These are phyloP conservation scores for Hylyphantes graminicola DNA, from an alignment of 1,140 invertebrate species.

Conservation along the genomic window DNA sequence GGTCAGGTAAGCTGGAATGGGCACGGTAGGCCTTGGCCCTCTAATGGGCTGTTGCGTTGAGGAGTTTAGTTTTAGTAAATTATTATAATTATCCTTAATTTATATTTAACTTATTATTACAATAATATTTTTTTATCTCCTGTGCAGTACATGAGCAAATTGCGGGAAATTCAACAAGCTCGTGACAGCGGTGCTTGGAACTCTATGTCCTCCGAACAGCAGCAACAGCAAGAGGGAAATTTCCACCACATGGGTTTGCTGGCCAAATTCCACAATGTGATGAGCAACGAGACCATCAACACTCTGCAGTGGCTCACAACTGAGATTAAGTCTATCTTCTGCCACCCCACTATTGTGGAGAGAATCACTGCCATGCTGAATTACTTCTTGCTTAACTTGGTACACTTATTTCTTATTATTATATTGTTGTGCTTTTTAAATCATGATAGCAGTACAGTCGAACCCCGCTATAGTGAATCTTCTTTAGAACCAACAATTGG, in stretches of 20 bases:
- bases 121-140: too few species aligned
- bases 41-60: too few species aligned
- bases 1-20: too few species aligned
- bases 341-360: conserved; percentile 91
- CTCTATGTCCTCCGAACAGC: conserved; percentile 77
- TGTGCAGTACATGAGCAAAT: conserved; percentile 67
- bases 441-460: too few species aligned
- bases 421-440: not conserved
- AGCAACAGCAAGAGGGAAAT: conserved; percentile 79
- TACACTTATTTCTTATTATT: conserved; percentile 71
- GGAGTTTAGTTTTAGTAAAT: too few species aligned
- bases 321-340: conserved; percentile 86
- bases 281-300: conserved; percentile 88
- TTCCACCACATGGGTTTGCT: conserved; percentile 84
- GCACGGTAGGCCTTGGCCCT: too few species aligned
- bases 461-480: too few species aligned
- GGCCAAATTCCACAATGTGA: conserved; percentile 91
- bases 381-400: conserved; percentile 90
- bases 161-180: conserved; percentile 69
- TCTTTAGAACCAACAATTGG: too few species aligned
- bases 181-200: conserved; percentile 82
- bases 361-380: conserved; percentile 94
- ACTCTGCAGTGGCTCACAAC: conserved; percentile 84
- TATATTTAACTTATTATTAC: too few species aligned
- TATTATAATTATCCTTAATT: too few species aligned